Evolutionary conservation across 2,113 vertebrate species (phyloP), one percentile per base, ranked within the genome.

Genomic region (Petrocephalus zakoni): DNA sequence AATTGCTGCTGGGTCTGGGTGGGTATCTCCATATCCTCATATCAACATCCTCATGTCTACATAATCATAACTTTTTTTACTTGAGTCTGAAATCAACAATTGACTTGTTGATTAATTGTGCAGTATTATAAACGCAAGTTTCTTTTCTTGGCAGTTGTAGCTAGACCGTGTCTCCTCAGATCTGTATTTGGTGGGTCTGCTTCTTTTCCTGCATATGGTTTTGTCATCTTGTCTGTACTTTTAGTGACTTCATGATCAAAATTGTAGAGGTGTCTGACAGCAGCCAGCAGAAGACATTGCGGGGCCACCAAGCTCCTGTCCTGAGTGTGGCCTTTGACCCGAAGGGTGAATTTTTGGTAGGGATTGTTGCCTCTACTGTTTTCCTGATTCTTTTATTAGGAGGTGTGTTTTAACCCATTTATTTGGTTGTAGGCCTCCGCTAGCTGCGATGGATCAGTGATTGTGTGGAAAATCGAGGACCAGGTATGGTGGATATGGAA

Each of bases 211-310:
- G 10, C n/a, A 13, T 29, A 10, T 68, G 25, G 11, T 64, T 64
- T 64, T 47, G 34, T 22, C 29, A 53, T 88, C 88, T 34, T 42
- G 82, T 42, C 75, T 46, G 88, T 87, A 25, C 91, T 90, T 90
- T 9, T 93, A 99, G 98, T 93, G 98, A 99, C 93, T 99, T 99
- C 90, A 90, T 99, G 94, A 94, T 99, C 89, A 99, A 99, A 93
- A 94, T 99, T 88, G 96, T 99, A 92, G 97, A 98, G 88, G 96
- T 99, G 91, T n/a, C 93, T 5, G 97, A 99, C 92, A 98, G 96
- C 94, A 97, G 97, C 93, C 96, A 96, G 87, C 98, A 99, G 95
- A 97, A 98, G 92, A 98, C 97, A 0, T 96, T 99, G 37, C 95
- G 97, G 88, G 98, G 98, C 46, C 98, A 99, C 0, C 95, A 97